Percentiles rank a stretch among this genome's conserved stretches.
phyloP scores from a whole-genome alignment of 1,140 invertebrate species.

The Tachypleus tridentatus region DNA sequence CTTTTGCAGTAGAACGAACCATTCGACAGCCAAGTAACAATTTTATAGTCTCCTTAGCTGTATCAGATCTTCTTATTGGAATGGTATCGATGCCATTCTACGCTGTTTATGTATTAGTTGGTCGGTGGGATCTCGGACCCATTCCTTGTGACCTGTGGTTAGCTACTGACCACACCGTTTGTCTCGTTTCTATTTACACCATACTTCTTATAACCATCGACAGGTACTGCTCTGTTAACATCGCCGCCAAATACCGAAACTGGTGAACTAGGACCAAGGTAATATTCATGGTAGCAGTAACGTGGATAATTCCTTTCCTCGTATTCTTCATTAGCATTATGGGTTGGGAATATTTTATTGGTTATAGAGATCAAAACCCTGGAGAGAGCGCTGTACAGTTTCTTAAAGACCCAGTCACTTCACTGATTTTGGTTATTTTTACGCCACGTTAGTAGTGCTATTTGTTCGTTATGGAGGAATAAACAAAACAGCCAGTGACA shows the following conservation, averaged over 20 bases:
- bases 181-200: constrained; percentile 96
- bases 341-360: constrained; percentile 96
- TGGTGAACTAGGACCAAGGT: constrained; percentile 91
- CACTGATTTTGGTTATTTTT: constrained; percentile 96
- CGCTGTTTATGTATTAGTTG: constrained; percentile 85
- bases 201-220: constrained; percentile 97
- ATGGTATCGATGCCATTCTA: constrained; percentile 50
- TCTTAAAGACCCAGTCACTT: constrained; percentile 88
- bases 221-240: constrained; percentile 96
- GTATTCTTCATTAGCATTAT: constrained; percentile 98
- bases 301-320: constrained; percentile 92
- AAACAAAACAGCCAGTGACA: constrained; percentile 93
- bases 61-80: constrained; percentile 96
- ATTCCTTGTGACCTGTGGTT: constrained; percentile 96
- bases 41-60: constrained; percentile 95
- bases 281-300: constrained; percentile 63
- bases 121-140: constrained; percentile 91
- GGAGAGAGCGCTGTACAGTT: constrained; percentile 95
- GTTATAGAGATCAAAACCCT: constrained; percentile 68
- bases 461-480: constrained; percentile 94
- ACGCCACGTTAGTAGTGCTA: constrained; percentile 85
- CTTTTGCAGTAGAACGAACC: constrained; percentile 90
- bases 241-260: constrained; percentile 89
- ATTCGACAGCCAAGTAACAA: constrained; percentile 98
- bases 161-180: constrained; percentile 97